Evolutionary conservation across 2,888 invertebrate species (phyloP).

Genomic region (Congeria kusceri): DNA sequence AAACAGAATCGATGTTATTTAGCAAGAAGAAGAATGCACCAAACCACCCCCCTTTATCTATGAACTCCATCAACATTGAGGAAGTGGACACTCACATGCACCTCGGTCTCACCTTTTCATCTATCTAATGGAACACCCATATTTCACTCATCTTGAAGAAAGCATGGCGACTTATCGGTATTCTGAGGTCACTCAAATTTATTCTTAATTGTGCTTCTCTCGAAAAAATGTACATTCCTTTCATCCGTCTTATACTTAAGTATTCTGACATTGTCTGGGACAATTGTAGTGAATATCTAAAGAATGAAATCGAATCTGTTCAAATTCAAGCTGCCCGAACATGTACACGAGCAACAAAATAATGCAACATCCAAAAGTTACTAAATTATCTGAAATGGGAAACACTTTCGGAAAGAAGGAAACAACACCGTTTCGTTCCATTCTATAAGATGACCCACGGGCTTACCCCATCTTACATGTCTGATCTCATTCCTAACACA

Average conservation of each 20-base stretch:
- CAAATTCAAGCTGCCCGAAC: slow-evolving; percentile 26
- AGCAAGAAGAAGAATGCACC: too few relatives aligned
- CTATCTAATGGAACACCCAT: too few relatives aligned
- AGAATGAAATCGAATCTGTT: slow-evolving; percentile 24
- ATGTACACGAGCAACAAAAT: slow-evolving; percentile 24
- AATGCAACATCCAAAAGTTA: slow-evolving; percentile 11
- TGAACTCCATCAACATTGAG: too few relatives aligned
- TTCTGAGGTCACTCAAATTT: slow-evolving; percentile 15
- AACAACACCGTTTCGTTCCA: neutral
- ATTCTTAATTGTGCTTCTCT: slow-evolving; percentile 5
- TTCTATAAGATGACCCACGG: slow-evolving; percentile 27
- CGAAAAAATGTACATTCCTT: slow-evolving; percentile 26
- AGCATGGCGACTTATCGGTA: too few relatives aligned
- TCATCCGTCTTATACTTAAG: slow-evolving; percentile 12
- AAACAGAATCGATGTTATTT: too few relatives aligned
- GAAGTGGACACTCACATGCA: too few relatives aligned
- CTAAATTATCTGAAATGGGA: slow-evolving; percentile 31
- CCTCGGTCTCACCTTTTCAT: too few relatives aligned
- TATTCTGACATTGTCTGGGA: slow-evolving; percentile 28
- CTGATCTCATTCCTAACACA: neutral
- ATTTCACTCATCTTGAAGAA: too few relatives aligned
- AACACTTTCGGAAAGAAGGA: neutral
- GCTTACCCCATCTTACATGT: slow-evolving; percentile 1
- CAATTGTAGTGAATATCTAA: slow-evolving; percentile 7
- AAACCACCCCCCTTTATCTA: too few relatives aligned